Percentiles rank a stretch among this genome's conserved stretches.
phyloP scores from a whole-genome alignment of 64 coral and sea anemone species.

The Stichodactyla helianthus region DNA sequence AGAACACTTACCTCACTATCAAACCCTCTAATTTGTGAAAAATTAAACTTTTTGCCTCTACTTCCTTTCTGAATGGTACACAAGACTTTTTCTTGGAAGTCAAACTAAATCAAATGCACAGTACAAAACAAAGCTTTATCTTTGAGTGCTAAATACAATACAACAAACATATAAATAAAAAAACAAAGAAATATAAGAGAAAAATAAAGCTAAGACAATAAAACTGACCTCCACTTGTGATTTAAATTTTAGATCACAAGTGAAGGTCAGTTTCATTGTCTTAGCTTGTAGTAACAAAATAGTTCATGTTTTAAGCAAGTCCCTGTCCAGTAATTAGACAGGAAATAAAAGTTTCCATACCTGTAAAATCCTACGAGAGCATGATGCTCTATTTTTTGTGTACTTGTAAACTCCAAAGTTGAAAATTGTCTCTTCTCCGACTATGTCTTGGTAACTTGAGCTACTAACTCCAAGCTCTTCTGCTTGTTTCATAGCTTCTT shows the following conservation, averaged over 20 bases:
- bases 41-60: conserved; percentile 64
- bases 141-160: not conserved
- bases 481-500: conserved; percentile 86
- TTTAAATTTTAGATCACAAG: too few species aligned
- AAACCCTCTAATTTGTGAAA: conserved; percentile 61
- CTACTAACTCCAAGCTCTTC: conserved; percentile 69
- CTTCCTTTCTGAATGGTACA: conserved; percentile 81
- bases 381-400: conserved; percentile 64
- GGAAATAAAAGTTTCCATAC: conserved; percentile 8
- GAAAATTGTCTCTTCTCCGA: conserved; percentile 81
- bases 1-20: conserved; percentile 67
- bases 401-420: conserved; percentile 95
- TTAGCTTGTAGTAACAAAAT: not conserved
- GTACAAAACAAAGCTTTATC: not conserved
- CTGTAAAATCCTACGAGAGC: conserved; percentile 88
- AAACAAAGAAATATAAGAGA: not conserved
- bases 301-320: not conserved
- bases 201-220: not conserved
- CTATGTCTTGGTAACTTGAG: conserved; percentile 19
- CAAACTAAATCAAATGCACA: conserved; percentile 53
- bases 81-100: conserved; percentile 88
- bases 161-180: too few species aligned
- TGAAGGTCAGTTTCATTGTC: not conserved
- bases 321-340: not conserved
- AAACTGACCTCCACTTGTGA: not conserved